Evolutionary conservation across 2,113 vertebrate genomes (phyloP), one percentile per base, ranked within the genome.

Genomic region (Nannospalax galili): DNA sequence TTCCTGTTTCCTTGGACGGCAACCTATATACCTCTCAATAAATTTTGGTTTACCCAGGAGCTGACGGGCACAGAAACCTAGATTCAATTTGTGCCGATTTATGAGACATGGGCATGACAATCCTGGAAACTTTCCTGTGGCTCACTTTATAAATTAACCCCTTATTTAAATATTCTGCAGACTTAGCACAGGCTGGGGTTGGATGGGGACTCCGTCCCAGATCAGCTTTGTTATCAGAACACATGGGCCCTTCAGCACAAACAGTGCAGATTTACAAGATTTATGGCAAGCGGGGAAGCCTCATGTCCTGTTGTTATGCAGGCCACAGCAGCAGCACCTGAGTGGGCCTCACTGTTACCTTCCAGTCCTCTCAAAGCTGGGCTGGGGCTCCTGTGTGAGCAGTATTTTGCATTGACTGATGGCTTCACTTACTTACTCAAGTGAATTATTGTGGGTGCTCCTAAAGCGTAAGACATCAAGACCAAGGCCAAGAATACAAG

Each of bases 51-150:
- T 95, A 90, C 88, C 91, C 82, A 81, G 88, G 77, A 96, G 96
- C 92, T 96, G 96, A 97, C 79, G 56, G 82, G 93, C 80, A 92
- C 93, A 96, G 95, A 97, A 95, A 96, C 64, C 77, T 19, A 95
- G 92, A 97, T 92, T 97, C 91, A 95, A 96, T 97, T 96, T 97
- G 94, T 73, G 95, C 95, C 92, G 72, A 97, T 97, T 97, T 97
- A 97, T 95, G 96, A 95, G 93, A 84, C 85, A 52, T 45, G 2
- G 0, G 3, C 15, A 32, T 22, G 9, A 81, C 60, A 5, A 62
- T 92, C 60, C 88, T 94, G 96, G 90, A 89, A 90, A 89, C 82
- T 52, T 94, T 94, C 92, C 89, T 92, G 92, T 11, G 30, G 90
- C 91, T 95, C 89, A 91, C 92, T 97, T 97, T 96, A 94, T 92